Percentiles rank a stretch among this genome's conserved stretches.
Conservation (phyloP, 1,140 invertebrate genomes). For the Theocolax elegans region DNA sequence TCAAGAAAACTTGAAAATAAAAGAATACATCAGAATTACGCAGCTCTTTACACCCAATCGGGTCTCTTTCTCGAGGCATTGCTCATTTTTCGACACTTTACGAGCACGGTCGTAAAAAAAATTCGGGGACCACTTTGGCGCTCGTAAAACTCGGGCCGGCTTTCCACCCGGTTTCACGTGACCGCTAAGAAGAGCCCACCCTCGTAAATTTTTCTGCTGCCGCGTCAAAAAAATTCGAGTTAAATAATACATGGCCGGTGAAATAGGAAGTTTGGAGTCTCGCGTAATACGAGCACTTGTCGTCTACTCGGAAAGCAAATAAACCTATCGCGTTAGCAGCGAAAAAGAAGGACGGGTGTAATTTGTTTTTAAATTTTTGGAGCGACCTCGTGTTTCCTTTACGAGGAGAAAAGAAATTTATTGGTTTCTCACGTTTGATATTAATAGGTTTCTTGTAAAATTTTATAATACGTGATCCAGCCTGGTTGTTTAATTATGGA, state of each 20-base stretch:
- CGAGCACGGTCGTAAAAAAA: too few species aligned
- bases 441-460: too few species aligned
- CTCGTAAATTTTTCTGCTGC: constrained; percentile 23
- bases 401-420: neutral
- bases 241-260: neutral
- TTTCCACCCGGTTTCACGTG: constrained; percentile 26
- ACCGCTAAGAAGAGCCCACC: constrained; percentile 15
- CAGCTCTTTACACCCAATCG: too few species aligned
- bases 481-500: too few species aligned
- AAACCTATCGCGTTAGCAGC: constrained; percentile 15
- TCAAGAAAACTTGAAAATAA: too few species aligned
- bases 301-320: constrained; percentile 32
- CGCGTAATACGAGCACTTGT: constrained; percentile 26
- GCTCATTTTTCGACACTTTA: too few species aligned
- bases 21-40: too few species aligned
- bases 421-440: constrained; percentile 9
- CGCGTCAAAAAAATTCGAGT: neutral
- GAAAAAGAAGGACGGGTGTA: neutral
- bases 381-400: neutral
- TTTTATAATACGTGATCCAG: too few species aligned
- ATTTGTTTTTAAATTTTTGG: constrained; percentile 11
- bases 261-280: constrained; percentile 7
- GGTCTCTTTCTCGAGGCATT: too few species aligned
- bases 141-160: constrained; percentile 27
- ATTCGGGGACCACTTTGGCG: neutral